These are phyloP conservation scores for Apamea epomidion DNA, from an alignment of 2,888 invertebrate genomes.

Conservation along the genomic window DNA sequence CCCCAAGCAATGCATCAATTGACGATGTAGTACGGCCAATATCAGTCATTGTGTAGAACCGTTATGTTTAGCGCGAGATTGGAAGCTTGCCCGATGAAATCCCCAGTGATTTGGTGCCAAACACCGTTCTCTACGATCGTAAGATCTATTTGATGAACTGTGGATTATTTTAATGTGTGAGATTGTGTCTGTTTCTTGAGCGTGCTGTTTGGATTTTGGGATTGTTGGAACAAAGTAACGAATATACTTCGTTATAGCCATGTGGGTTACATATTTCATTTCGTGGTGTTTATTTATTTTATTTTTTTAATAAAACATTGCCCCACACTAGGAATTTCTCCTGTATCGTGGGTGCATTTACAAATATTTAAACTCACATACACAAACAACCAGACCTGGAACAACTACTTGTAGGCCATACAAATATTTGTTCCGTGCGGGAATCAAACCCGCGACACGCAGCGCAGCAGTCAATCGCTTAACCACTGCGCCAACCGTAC, in stretches of 20 bases:
- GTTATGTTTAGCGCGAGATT: constrained; percentile 41
- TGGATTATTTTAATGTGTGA: constrained; percentile 32
- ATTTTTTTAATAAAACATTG: too few relatives aligned
- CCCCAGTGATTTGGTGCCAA: constrained; percentile 41
- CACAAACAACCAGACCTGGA: too few relatives aligned
- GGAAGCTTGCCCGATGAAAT: constrained; percentile 50
- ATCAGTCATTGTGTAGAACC: constrained; percentile 34
- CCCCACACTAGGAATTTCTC: too few relatives aligned
- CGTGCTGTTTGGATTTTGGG: neutral
- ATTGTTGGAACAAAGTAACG: neutral
- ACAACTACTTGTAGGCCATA: too few relatives aligned
- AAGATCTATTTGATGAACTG: constrained; percentile 37
- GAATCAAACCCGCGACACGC: too few relatives aligned
- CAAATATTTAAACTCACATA: too few relatives aligned
- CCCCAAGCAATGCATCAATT: constrained; percentile 34
- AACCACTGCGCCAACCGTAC: too few relatives aligned
- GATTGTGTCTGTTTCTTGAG: constrained; percentile 19
- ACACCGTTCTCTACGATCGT: constrained; percentile 8
- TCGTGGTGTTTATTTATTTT: too few relatives aligned
- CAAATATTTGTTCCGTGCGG: too few relatives aligned
- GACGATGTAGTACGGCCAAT: constrained; percentile 21
- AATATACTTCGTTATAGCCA: neutral
- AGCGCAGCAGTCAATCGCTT: too few relatives aligned
- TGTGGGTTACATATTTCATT: neutral
- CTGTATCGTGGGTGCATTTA: too few relatives aligned